These are phyloP conservation scores for Carcinoscorpius rotundicauda DNA, from an alignment of 1,140 invertebrate genomes.

Conservation along the genomic window DNA sequence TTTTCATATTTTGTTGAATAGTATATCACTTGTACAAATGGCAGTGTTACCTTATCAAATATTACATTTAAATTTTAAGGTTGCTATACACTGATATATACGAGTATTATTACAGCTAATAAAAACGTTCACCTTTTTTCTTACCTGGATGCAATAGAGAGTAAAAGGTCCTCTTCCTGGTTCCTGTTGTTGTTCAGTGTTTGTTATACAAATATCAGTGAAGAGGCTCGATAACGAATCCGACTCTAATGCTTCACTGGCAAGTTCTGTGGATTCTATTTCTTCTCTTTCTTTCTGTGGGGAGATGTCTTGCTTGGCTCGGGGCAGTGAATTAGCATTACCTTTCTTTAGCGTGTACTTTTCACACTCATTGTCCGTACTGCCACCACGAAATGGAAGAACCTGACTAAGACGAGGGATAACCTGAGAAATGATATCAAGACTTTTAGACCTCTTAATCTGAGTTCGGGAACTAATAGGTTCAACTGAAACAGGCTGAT, in stretches of 20 bases:
- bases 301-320: too few species aligned
- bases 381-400: neutral
- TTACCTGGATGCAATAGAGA: conserved; percentile 32
- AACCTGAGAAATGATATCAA: neutral
- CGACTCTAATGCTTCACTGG: conserved; percentile 29
- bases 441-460: neutral
- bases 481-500: neutral
- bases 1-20: too few species aligned
- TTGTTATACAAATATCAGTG: conserved; percentile 30
- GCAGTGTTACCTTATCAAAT: too few species aligned
- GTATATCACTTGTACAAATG: too few species aligned
- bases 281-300: too few species aligned
- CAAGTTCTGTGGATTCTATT: neutral
- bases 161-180: conserved; percentile 27
- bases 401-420: neutral
- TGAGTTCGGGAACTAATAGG: neutral
- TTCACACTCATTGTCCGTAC: neutral
- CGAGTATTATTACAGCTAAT: too few species aligned
- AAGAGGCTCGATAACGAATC: conserved; percentile 25
- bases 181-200: conserved; percentile 28
- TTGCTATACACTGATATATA: too few species aligned
- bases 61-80: too few species aligned
- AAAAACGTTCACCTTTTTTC: neutral
- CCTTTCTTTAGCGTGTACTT: too few species aligned
- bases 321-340: too few species aligned